A percentile compares a stretch with the other conserved stretches of the same genome.
Conservation (phyloP, 2,113 vertebrate genomes). For the Lampris incognitus region DNA sequence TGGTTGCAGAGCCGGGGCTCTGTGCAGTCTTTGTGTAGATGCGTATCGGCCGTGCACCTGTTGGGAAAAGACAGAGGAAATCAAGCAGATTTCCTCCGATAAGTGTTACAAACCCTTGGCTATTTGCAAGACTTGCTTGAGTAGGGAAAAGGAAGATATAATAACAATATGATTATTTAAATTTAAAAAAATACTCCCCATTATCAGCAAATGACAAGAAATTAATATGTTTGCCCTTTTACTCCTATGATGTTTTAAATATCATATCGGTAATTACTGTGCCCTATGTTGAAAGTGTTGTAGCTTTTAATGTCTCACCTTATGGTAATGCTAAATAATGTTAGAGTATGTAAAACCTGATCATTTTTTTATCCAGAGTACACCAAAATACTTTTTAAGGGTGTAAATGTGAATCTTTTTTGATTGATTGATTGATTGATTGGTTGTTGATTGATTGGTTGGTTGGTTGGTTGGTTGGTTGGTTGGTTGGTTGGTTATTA, state of each 20-base stretch:
- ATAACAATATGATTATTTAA: not conserved
- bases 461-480: too few species aligned
- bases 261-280: not conserved
- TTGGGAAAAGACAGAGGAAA: not conserved
- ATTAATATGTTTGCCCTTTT: not conserved
- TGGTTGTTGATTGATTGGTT: too few species aligned
- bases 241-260: not conserved
- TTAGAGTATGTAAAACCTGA: too few species aligned
- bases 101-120: not conserved
- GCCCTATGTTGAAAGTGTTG: not conserved
- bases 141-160: not conserved
- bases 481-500: too few species aligned
- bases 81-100: not conserved
- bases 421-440: too few species aligned
- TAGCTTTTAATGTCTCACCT: too few species aligned
- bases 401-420: too few species aligned
- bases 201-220: not conserved
- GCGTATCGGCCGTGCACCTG: constrained; percentile 5
- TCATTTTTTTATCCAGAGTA: too few species aligned
- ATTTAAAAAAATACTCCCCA: not conserved
- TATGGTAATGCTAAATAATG: too few species aligned
- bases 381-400: too few species aligned
- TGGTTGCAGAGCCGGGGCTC: not conserved
- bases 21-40: too few species aligned
- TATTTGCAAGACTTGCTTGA: not conserved